Percentiles rank a stretch among this genome's conserved stretches.
Conservation (phyloP, 2,113 vertebrate genomes). For the Prolemur simus region DNA sequence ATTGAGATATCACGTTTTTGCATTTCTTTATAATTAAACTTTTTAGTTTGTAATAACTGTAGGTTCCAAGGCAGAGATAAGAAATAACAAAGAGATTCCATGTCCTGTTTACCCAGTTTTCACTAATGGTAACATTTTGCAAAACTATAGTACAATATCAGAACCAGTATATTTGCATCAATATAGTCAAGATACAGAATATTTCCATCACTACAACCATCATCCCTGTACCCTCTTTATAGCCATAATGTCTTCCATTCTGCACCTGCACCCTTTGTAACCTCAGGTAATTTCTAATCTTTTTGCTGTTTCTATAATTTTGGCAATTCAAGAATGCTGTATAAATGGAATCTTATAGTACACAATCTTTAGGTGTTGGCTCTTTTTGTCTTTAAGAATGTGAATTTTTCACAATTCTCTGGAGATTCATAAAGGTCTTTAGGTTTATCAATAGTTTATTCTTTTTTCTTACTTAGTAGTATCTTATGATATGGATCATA, state of each 20-base stretch:
- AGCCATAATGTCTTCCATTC: not conserved
- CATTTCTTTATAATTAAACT: not conserved
- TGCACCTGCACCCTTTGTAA: not conserved
- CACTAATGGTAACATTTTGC: not conserved
- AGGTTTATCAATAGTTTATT: not conserved
- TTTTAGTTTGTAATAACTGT: not conserved
- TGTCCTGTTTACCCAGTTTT: not conserved
- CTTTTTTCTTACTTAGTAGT: not conserved
- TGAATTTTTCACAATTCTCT: not conserved
- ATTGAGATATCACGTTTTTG: not conserved
- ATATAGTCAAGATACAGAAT: not conserved
- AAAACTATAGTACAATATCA: not conserved
- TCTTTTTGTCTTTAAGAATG: not conserved
- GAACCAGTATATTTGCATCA: not conserved
- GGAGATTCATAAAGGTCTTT: not conserved
- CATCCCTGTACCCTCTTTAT: not conserved
- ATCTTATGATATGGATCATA: not conserved
- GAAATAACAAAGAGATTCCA: not conserved
- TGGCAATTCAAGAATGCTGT: not conserved
- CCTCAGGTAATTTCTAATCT: not conserved
- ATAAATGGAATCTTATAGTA: not conserved
- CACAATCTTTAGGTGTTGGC: not conserved
- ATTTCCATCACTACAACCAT: not conserved
- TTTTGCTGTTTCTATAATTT: not conserved
- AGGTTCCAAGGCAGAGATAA: not conserved